Conservation (phyloP, 2,113 vertebrate genomes). For the Girardinichthys multiradiatus region DNA sequence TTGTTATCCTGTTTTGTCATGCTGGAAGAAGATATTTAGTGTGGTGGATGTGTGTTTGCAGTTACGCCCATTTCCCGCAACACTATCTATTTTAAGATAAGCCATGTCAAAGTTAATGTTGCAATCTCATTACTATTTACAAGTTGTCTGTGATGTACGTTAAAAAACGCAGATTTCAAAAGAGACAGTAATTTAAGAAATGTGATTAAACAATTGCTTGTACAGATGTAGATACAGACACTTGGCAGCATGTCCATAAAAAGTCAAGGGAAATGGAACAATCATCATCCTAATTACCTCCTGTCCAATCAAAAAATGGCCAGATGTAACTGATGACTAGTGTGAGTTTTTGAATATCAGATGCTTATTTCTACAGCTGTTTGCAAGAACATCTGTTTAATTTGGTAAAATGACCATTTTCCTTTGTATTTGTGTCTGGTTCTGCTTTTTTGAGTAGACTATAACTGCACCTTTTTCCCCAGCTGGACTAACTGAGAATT, state of each 20-base stretch:
- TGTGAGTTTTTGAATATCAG: no score
- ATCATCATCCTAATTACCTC: not conserved
- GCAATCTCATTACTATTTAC: not conserved
- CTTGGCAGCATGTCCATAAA: not conserved
- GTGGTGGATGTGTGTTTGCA: not conserved
- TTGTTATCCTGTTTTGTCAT: conserved; percentile 1
- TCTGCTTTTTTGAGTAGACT: no score
- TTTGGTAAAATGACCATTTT: no score
- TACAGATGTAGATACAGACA: no score
- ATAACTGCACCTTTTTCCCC: conserved; percentile 1
- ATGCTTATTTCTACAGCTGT: no score
- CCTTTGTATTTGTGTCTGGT: not conserved
- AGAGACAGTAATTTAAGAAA: no score
- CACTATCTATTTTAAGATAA: not conserved
- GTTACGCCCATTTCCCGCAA: not conserved
- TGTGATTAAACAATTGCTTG: not conserved
- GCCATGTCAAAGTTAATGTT: not conserved
- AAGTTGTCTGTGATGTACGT: not conserved
- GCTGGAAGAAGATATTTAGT: not conserved
- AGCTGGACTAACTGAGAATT: no score
- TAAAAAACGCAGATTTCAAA: no score
- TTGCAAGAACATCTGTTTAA: no score
- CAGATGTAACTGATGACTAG: no score
- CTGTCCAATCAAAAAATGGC: not conserved
- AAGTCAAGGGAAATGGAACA: not conserved